These are phyloP conservation scores for Stratiomys singularior DNA, from an alignment of 2,888 invertebrate species.

Conservation along the genomic window DNA sequence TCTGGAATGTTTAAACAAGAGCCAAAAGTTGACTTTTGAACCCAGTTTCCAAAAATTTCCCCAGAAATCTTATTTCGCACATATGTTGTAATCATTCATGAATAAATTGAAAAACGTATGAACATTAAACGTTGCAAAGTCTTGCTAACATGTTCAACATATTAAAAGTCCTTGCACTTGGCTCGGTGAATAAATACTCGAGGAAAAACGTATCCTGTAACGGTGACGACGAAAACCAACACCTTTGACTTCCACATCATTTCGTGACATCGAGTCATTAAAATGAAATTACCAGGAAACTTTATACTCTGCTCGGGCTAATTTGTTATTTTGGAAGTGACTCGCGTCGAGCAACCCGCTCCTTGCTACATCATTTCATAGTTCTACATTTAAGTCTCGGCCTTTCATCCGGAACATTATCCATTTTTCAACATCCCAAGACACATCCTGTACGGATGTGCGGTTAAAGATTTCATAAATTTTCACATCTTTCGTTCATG, in stretches of 20 bases:
- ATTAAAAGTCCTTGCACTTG: too few relatives aligned
- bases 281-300: constrained; percentile 28
- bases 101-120: constrained; percentile 34
- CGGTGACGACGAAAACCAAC: not conserved
- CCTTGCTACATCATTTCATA: not conserved
- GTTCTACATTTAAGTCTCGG: not conserved
- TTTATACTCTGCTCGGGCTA: not conserved
- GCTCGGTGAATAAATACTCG: too few relatives aligned
- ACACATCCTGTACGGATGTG: constrained; percentile 37
- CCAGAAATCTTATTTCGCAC: too few relatives aligned
- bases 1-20: too few relatives aligned
- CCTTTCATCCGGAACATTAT: constrained; percentile 15
- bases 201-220: constrained; percentile 12
- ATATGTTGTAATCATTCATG: too few relatives aligned
- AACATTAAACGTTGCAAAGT: too few relatives aligned
- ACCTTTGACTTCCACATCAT: constrained; percentile 3
- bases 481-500: constrained; percentile 15
- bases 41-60: too few relatives aligned
- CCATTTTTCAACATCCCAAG: constrained; percentile 31
- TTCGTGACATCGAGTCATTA: constrained; percentile 11
- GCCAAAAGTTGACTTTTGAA: too few relatives aligned
- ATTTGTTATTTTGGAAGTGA: not conserved
- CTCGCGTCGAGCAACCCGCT: too few relatives aligned
- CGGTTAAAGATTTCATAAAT: constrained; percentile 38
- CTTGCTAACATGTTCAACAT: too few relatives aligned